phyloP scores from a whole-genome alignment of 1,140 invertebrate genomes.

The Caenorhabditis inopinata region DNA sequence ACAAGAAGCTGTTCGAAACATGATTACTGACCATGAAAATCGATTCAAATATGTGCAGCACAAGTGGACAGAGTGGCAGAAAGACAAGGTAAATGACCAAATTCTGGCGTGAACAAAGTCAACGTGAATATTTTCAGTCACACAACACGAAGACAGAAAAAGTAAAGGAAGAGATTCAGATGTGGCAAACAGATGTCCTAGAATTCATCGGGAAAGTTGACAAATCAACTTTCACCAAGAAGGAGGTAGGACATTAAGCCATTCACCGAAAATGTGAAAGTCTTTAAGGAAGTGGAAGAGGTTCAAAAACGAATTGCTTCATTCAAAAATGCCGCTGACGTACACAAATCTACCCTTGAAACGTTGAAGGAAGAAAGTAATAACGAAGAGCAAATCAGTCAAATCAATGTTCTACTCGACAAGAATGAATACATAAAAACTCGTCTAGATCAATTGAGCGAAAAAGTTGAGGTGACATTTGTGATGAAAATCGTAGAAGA shows the following conservation, averaged over 20 bases:
- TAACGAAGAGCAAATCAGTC: conserved; percentile 13
- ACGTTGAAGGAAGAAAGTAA: conserved; percentile 3
- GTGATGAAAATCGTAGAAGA: conserved; percentile 34
- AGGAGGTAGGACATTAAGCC: not conserved
- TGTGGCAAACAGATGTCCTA: conserved; percentile 6
- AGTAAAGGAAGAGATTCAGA: conserved; percentile 2
- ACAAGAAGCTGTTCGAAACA: conserved; percentile 43
- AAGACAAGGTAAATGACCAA: conserved; percentile 13
- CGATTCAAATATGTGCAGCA: conserved; percentile 51
- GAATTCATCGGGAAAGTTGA: not conserved
- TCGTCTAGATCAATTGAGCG: conserved; percentile 21
- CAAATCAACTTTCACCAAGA: not conserved
- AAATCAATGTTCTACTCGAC: not conserved
- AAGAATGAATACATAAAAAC: conserved; percentile 16
- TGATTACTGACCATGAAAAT: conserved; percentile 51
- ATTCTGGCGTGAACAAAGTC: not conserved
- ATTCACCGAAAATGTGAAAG: not conserved
- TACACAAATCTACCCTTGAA: not conserved
- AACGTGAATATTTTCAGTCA: not conserved
- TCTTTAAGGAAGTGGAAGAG: conserved; percentile 6
- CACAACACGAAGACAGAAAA: not conserved
- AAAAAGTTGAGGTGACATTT: conserved; percentile 12
- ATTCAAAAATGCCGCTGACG: conserved; percentile 6
- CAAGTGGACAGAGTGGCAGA: conserved; percentile 56
- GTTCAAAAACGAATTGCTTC: not conserved